Evolutionary conservation across 2,797 vertebrate genomes (phyloP), one percentile per base, ranked within the genome.

Genomic region (Erethizon dorsatum): DNA sequence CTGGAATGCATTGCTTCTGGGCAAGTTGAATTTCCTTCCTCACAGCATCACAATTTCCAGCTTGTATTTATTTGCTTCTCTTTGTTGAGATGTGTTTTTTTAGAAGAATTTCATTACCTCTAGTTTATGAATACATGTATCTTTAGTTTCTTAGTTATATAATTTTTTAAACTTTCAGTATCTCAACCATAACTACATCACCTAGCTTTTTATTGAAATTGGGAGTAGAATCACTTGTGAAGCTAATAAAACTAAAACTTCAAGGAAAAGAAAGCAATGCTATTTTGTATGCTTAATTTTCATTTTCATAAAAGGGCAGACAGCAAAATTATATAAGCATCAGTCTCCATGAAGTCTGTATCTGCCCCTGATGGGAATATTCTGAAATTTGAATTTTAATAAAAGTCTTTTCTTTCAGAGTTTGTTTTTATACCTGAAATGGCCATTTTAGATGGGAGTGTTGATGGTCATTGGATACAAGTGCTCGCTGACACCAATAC

Each of bases 171-270:
- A 59, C 47, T 87, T 69, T 65, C 52, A 78, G 5, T 47, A 67
- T 67, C 63, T 82, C 59, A 84, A 1, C 80, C 22, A 20, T 85
- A 88, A 69, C 65, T 65, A 73, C 15, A 56, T 90, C 50, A 75
- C 84, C 63, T 93, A 33, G 15, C 12, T 97, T 90, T 94, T 50
- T 57, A 31, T 37, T 87, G 33, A 50, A 84, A 82, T 87, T 65
- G 57, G 57, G 41, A 94, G 52, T 69, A 67, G 65, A 90, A 67
- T 73, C 45, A 11, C 54, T 33, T 78, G 14, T 65, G 45, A 78
- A 78, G 54, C 61, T 88, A 80, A 71, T 91, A 91, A 92, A 92
- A 41, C 75, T 57, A 41, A 90, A 93, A 82, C 20, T 78, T 88
- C 47, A 82, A 67, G 37, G 17, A 65, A 14, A 83, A 2, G 3